A percentile compares a stretch with the other conserved stretches of the same genome.
phyloP scores from a whole-genome alignment of 2,797 vertebrate species.

The Emys orbicularis region DNA sequence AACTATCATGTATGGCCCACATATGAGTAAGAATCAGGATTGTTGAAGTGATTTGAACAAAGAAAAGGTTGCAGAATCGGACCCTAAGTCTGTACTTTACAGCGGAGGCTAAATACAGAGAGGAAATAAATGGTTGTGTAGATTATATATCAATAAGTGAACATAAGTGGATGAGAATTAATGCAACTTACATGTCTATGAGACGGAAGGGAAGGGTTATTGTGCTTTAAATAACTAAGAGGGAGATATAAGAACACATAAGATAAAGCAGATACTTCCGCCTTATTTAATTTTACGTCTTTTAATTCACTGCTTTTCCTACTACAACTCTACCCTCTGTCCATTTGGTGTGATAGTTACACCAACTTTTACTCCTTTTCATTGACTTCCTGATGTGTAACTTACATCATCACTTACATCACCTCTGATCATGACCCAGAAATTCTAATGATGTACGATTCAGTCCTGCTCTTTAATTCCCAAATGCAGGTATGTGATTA shows the following conservation, averaged over 20 bases:
- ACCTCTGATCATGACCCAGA: background rate
- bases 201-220: background rate
- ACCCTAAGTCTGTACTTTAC: background rate
- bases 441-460: background rate
- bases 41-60: background rate
- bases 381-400: background rate
- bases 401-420: background rate
- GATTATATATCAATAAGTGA: constrained; percentile 11
- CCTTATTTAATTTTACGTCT: background rate
- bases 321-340: background rate
- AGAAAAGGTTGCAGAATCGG: background rate
- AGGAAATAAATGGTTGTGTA: background rate
- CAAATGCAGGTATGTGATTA: background rate
- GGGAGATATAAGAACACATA: background rate
- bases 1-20: background rate
- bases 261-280: background rate
- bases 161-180: background rate
- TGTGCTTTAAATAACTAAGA: background rate
- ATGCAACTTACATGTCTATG: background rate
- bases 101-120: background rate
- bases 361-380: background rate
- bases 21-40: background rate
- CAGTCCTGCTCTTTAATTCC: background rate
- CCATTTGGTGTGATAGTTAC: background rate
- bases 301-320: constrained; percentile 10